Conservation (phyloP, 2,113 vertebrate genomes). For the Electrona antarctica region DNA sequence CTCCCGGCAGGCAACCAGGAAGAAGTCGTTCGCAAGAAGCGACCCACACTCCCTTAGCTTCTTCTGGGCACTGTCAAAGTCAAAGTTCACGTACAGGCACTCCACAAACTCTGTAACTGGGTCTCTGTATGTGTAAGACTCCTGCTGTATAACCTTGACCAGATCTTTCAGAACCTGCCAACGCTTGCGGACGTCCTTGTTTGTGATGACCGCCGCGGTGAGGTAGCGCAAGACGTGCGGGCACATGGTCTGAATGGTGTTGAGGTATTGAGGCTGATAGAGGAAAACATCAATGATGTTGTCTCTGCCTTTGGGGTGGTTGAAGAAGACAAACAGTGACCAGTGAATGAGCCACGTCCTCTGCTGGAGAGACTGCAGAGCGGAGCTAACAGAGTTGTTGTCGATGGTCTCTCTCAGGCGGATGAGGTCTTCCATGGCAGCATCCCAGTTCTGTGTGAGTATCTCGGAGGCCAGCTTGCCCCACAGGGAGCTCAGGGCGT, state of each 20-base stretch:
- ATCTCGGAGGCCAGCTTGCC: constrained; percentile 92
- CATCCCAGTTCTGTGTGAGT: constrained; percentile 82
- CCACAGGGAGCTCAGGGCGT: constrained; percentile 90
- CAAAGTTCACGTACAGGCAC: constrained; percentile 97
- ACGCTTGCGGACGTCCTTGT: constrained; percentile 96
- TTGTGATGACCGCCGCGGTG: constrained; percentile 96
- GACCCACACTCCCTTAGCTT: constrained; percentile 95
- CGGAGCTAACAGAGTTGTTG: constrained; percentile 91
- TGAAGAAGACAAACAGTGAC: constrained; percentile 95
- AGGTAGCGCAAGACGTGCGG: constrained; percentile 96
- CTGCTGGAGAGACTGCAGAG: constrained; percentile 89
- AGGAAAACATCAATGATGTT: constrained; percentile 98
- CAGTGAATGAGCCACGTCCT: constrained; percentile 92
- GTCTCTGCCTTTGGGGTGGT: constrained; percentile 96
- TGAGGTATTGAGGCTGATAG: constrained; percentile 96
- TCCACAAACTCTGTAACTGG: constrained; percentile 98
- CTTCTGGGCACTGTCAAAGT: constrained; percentile 97
- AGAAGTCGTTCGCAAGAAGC: constrained; percentile 97
- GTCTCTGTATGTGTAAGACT: constrained; percentile 86
- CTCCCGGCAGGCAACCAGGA: constrained; percentile 94
- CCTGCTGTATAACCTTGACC: constrained; percentile 98
- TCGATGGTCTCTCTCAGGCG: constrained; percentile 91
- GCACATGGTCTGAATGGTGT: constrained; percentile 98
- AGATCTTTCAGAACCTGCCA: constrained; percentile 94
- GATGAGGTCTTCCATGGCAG: constrained; percentile 84